phyloP scores from a whole-genome alignment of 2,113 vertebrate genomes.

The Brachionichthys hirsutus region DNA sequence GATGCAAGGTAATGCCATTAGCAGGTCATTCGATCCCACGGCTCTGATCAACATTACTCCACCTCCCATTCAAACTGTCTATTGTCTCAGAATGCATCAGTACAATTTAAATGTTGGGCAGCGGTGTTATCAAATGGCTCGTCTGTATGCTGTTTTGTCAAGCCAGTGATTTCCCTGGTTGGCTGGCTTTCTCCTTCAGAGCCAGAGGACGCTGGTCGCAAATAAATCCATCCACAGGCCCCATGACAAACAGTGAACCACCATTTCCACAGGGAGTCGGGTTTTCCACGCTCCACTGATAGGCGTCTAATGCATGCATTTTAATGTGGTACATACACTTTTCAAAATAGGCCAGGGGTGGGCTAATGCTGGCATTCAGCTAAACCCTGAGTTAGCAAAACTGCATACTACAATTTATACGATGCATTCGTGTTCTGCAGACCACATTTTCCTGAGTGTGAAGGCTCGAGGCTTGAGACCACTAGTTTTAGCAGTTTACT shows the following conservation, averaged over 20 bases:
- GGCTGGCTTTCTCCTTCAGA: slow-evolving; percentile 68
- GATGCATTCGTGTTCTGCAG: background rate
- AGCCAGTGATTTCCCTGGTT: slow-evolving; percentile 43
- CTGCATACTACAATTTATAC: slow-evolving; percentile 16
- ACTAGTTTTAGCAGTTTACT: background rate
- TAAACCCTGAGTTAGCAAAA: slow-evolving; percentile 42
- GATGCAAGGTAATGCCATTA: slow-evolving; percentile 1
- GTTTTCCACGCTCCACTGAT: slow-evolving; percentile 51
- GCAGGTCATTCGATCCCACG: background rate
- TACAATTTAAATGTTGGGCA: slow-evolving; percentile 42
- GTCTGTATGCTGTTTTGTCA: slow-evolving; percentile 23
- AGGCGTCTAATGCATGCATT: slow-evolving; percentile 59
- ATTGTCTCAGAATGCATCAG: slow-evolving; percentile 4
- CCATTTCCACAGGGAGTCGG: slow-evolving; percentile 61
- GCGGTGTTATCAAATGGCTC: slow-evolving; percentile 22
- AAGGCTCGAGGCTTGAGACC: background rate
- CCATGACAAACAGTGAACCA: slow-evolving; percentile 57
- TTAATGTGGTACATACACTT: slow-evolving; percentile 48
- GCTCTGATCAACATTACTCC: background rate
- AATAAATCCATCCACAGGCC: slow-evolving; percentile 41
- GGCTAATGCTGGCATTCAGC: slow-evolving; percentile 49
- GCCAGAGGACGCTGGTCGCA: slow-evolving; percentile 61
- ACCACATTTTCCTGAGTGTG: background rate
- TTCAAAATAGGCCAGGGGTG: slow-evolving; percentile 17
- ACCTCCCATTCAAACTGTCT: background rate